These are phyloP conservation scores for Rhadina sibilatrix DNA, from an alignment of 2,113 vertebrate genomes.

Conservation along the genomic window DNA sequence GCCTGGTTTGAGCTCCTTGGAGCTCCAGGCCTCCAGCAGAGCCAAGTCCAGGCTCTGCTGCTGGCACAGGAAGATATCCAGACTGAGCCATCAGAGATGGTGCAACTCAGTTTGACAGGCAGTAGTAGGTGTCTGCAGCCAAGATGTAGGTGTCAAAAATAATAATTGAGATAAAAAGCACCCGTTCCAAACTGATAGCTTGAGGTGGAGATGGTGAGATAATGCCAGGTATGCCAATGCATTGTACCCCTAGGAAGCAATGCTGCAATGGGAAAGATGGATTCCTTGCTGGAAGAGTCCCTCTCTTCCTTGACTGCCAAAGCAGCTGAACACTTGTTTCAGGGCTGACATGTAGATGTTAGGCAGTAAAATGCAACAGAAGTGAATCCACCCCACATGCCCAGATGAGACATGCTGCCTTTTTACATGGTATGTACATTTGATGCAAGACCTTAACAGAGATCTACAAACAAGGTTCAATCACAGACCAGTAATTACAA, in stretches of 20 bases:
- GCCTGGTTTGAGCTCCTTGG: neutral
- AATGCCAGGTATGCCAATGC: neutral
- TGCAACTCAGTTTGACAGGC: neutral
- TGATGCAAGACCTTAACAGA: neutral
- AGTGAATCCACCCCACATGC: neutral
- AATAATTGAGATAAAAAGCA: neutral
- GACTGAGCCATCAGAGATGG: neutral
- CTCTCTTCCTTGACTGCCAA: neutral
- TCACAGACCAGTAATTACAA: neutral
- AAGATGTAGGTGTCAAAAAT: neutral
- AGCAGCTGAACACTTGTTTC: neutral
- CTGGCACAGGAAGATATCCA: neutral
- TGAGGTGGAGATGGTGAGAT: neutral
- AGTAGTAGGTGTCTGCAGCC: neutral
- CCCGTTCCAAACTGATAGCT: neutral
- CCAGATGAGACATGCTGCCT: neutral
- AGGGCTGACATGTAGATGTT: neutral
- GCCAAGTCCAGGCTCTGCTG: neutral
- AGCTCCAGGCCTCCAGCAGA: neutral
- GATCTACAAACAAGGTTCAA: neutral
- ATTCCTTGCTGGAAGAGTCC: neutral
- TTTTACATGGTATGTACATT: neutral
- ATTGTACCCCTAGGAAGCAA: neutral
- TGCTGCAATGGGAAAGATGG: fast-evolving
- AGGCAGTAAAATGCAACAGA: neutral